phyloP scores from a whole-genome alignment of 2,797 vertebrate genomes.

The Sebastes steindachneri region DNA sequence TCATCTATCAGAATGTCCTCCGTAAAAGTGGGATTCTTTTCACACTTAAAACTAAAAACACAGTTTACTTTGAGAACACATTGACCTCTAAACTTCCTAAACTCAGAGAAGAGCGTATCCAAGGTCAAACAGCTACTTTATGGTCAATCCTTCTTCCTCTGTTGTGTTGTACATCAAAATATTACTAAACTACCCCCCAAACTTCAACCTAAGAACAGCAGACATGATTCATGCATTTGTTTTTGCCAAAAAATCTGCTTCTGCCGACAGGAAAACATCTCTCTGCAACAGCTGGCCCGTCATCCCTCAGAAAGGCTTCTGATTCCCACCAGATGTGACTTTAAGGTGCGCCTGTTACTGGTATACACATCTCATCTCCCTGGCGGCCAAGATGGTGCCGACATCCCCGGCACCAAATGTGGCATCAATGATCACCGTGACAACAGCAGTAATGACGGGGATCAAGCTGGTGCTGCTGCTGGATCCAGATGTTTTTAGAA shows the following conservation, averaged over 20 bases:
- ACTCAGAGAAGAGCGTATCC: background rate
- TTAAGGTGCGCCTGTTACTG: background rate
- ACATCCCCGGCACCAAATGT: background rate
- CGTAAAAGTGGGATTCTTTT: background rate
- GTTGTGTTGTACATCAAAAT: background rate
- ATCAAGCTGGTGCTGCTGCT: background rate
- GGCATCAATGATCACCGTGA: background rate
- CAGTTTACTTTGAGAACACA: background rate
- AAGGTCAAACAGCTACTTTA: background rate
- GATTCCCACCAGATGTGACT: constrained; percentile 12
- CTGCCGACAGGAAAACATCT: background rate
- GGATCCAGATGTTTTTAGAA: background rate
- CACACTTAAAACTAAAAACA: background rate
- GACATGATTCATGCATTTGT: background rate
- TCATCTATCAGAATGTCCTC: background rate
- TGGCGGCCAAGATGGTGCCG: background rate
- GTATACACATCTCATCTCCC: background rate
- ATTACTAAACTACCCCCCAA: background rate
- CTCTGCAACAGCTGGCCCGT: constrained; percentile 2
- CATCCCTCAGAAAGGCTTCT: background rate
- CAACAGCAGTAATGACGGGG: background rate
- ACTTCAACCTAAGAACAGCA: background rate
- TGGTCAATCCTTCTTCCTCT: background rate
- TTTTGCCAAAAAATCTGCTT: background rate
- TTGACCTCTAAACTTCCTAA: background rate